Evolutionary conservation across 1,140 invertebrate species (phyloP).

Genomic region (Sarcophaga peregrina): DNA sequence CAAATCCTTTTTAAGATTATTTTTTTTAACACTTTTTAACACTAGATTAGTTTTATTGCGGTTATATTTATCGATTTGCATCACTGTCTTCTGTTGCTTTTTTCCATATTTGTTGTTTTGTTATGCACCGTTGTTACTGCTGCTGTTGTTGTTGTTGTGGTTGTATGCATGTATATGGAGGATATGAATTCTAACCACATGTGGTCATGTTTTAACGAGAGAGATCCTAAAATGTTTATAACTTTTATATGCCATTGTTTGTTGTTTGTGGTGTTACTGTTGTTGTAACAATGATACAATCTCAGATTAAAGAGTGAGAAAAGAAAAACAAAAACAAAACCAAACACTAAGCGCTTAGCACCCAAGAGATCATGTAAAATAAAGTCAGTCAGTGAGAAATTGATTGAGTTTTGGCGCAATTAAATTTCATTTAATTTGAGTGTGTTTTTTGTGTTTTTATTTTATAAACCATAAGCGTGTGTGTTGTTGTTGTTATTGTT

Average conservation of each 20-base stretch:
- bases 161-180: not conserved
- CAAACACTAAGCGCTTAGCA: too few species aligned
- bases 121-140: not conserved
- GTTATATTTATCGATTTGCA: too few species aligned
- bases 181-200: conserved; percentile 10
- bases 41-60: not conserved
- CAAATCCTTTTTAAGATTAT: too few species aligned
- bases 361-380: conserved; percentile 31
- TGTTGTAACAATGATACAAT: conserved; percentile 23
- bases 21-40: too few species aligned
- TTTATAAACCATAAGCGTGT: not conserved
- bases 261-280: conserved; percentile 40
- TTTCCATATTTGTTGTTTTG: not conserved
- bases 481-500: too few species aligned
- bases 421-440: conserved; percentile 33
- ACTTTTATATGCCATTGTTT: not conserved
- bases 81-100: conserved; percentile 26
- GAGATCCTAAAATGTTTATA: too few species aligned
- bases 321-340: not conserved
- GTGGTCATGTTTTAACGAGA: too few species aligned
- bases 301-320: not conserved
- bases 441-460: not conserved
- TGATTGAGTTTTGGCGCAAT: conserved; percentile 42
- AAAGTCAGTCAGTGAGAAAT: conserved; percentile 40
- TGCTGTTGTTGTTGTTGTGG: conserved; percentile 37